These are phyloP conservation scores for Bombus confusus DNA, from an alignment of 1,140 invertebrate genomes.

Conservation along the genomic window DNA sequence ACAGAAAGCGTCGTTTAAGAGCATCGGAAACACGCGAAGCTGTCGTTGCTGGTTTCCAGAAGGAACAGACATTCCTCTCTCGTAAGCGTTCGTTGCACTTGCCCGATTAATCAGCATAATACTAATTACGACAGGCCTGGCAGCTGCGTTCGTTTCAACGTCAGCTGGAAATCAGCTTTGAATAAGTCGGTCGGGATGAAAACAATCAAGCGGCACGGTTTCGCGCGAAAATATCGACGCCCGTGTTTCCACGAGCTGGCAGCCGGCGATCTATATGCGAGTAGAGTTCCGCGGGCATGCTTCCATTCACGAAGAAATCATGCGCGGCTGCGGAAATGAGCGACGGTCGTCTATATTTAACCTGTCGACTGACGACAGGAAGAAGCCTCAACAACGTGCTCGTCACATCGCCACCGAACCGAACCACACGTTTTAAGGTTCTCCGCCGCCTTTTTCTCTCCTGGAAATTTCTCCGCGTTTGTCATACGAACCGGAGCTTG, in stretches of 20 bases:
- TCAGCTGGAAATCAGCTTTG: slow-evolving; percentile 40
- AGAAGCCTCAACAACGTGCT: slow-evolving; percentile 65
- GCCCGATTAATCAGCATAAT: slow-evolving; percentile 49
- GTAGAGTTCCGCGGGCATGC: slow-evolving; percentile 35
- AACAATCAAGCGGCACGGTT: slow-evolving; percentile 14
- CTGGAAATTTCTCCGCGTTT: slow-evolving; percentile 34
- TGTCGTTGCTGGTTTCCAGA: slow-evolving; percentile 15
- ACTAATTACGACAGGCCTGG: slow-evolving; percentile 39
- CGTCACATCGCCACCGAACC: slow-evolving; percentile 63
- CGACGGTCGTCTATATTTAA: slow-evolving; percentile 69
- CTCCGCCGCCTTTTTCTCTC: slow-evolving; percentile 47
- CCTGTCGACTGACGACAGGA: slow-evolving; percentile 70
- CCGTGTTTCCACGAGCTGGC: neutral
- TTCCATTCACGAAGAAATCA: slow-evolving; percentile 74
- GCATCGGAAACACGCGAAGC: neutral
- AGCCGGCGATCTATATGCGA: slow-evolving; percentile 36
- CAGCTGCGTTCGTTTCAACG: slow-evolving; percentile 36
- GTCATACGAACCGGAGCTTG: slow-evolving; percentile 1
- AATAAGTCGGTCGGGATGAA: slow-evolving; percentile 32
- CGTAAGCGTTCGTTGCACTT: slow-evolving; percentile 35
- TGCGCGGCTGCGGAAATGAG: slow-evolving; percentile 71
- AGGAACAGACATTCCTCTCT: neutral
- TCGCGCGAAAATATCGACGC: slow-evolving; percentile 9
- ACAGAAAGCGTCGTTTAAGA: neutral
- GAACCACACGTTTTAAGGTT: slow-evolving; percentile 59